Percentiles rank a stretch among this genome's conserved stretches.
These are phyloP conservation scores for Drosophila paramelanica DNA, from an alignment of 2,888 invertebrate genomes.

Conservation along the genomic window DNA sequence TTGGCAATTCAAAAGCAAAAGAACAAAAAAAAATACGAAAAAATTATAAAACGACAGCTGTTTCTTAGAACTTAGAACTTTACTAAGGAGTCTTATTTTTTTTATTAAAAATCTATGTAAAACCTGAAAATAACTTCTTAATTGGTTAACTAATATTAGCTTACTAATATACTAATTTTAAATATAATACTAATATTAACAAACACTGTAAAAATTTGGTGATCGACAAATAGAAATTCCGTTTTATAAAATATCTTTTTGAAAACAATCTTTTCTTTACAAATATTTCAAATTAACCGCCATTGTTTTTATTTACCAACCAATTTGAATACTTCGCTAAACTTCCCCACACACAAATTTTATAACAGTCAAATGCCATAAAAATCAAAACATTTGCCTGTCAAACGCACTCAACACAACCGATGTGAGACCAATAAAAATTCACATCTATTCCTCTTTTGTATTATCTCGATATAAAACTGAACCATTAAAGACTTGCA, in stretches of 20 bases:
- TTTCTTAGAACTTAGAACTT: background rate
- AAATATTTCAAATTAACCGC: background rate
- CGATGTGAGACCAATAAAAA: slow-evolving; percentile 38
- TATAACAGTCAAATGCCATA: slow-evolving; percentile 5
- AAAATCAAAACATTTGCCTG: slow-evolving; percentile 24
- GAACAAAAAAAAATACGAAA: background rate
- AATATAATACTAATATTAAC: no score
- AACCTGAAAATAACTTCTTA: no score
- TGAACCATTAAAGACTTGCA: slow-evolving; percentile 19
- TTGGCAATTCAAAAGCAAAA: slow-evolving; percentile 15
- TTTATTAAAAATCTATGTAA: background rate
- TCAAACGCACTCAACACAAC: slow-evolving; percentile 22
- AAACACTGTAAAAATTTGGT: no score
- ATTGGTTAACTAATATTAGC: no score
- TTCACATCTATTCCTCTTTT: slow-evolving; percentile 12
- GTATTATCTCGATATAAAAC: slow-evolving; percentile 30
- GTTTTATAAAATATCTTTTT: no score
- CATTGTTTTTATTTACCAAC: slow-evolving; percentile 12
- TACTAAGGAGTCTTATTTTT: background rate
- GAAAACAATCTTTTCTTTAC: background rate
- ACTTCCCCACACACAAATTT: background rate
- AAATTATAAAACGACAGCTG: slow-evolving; percentile 13
- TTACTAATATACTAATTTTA: no score
- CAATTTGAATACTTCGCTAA: background rate
- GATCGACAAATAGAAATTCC: no score